These are phyloP conservation scores for Cololabis saira DNA, from an alignment of 2,113 vertebrate species.

Conservation along the genomic window DNA sequence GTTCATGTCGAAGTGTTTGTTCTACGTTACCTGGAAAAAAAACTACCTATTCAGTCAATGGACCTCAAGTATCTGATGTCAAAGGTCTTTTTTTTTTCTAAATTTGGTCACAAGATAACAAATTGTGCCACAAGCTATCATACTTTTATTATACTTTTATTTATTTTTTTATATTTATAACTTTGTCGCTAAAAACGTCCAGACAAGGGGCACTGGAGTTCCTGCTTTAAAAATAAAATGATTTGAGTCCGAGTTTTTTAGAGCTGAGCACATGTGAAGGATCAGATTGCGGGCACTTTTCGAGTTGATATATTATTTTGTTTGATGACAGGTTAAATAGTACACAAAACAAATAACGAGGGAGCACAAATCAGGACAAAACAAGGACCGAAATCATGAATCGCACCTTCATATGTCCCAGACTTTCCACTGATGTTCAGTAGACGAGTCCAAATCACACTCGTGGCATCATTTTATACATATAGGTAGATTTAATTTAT, in stretches of 20 bases:
- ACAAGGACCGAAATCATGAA: conserved; percentile 12
- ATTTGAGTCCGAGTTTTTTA: too few species aligned
- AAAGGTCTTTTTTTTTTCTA: neutral
- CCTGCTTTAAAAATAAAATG: too few species aligned
- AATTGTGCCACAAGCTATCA: conserved; percentile 1
- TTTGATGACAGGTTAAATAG: neutral
- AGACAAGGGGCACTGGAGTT: too few species aligned
- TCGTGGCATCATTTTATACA: too few species aligned
- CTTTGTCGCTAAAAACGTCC: neutral
- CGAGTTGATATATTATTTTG: neutral
- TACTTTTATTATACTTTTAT: too few species aligned
- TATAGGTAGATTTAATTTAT: too few species aligned
- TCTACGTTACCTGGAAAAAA: neutral
- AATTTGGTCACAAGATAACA: too few species aligned
- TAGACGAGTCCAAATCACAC: neutral
- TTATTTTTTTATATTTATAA: neutral
- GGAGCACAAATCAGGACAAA: conserved; percentile 45
- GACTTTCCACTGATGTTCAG: neutral
- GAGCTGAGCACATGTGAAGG: too few species aligned
- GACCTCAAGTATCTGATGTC: neutral
- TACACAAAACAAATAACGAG: conserved; percentile 16
- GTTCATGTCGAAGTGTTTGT: conserved; percentile 22
- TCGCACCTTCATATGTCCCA: conserved; percentile 3
- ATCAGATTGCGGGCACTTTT: neutral
- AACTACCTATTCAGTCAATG: neutral